Percentiles rank a stretch among this genome's conserved stretches.
Evolutionary conservation across 2,888 invertebrate species (phyloP).

Genomic region (Cenopis cana): DNA sequence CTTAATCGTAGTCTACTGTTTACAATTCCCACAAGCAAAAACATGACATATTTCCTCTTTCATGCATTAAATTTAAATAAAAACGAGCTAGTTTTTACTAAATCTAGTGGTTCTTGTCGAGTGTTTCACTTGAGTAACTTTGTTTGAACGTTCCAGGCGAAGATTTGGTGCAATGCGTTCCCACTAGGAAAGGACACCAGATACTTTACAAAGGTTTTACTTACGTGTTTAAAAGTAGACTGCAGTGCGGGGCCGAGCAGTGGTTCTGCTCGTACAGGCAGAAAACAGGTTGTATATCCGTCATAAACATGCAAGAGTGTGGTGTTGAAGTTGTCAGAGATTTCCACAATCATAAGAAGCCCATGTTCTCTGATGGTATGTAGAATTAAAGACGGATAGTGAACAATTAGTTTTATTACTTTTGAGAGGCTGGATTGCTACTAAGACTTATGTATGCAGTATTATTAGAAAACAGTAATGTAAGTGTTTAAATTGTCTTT

Average conservation of each 20-base stretch:
- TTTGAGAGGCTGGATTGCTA: neutral
- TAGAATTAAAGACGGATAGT: constrained; percentile 10
- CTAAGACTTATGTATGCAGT: neutral
- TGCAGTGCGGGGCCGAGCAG: constrained; percentile 79
- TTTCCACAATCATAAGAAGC: constrained; percentile 80
- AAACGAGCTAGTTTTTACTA: neutral
- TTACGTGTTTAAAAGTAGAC: constrained; percentile 75
- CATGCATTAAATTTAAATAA: constrained; percentile 7
- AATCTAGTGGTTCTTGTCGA: neutral
- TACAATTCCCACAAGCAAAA: constrained; percentile 31
- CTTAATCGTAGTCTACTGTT: constrained; percentile 29
- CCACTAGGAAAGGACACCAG: constrained; percentile 78
- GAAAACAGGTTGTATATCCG: constrained; percentile 80
- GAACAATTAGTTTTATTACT: neutral
- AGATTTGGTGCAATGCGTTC: constrained; percentile 78
- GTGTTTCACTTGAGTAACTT: constrained; percentile 6
- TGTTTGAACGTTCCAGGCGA: constrained; percentile 67
- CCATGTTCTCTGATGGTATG: constrained; percentile 68
- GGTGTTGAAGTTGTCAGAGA: constrained; percentile 78
- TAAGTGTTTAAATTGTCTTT: no score
- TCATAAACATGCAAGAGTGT: constrained; percentile 77
- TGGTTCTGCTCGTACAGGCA: constrained; percentile 79
- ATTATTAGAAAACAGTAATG: neutral
- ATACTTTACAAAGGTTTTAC: constrained; percentile 79
- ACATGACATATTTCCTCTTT: constrained; percentile 6